phyloP scores from a whole-genome alignment of 2,888 invertebrate genomes.

The Omphaloscelis lunosa region DNA sequence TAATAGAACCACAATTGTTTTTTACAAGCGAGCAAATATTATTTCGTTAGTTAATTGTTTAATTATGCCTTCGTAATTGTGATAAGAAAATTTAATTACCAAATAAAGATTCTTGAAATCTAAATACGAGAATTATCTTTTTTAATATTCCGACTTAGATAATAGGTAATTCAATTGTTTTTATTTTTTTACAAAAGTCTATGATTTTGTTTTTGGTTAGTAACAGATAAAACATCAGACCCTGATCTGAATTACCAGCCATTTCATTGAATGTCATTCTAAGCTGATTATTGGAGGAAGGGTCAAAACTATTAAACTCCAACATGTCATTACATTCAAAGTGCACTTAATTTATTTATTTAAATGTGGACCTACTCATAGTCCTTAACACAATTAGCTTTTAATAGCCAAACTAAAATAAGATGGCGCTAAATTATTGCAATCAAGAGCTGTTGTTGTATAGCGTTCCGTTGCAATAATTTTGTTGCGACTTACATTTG shows the following conservation, averaged over 20 bases:
- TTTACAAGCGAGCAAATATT: conserved; percentile 54
- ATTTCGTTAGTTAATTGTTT: conserved; percentile 59
- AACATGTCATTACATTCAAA: conserved; percentile 43
- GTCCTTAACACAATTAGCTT: conserved; percentile 85
- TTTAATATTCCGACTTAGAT: conserved; percentile 7
- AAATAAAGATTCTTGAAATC: conserved; percentile 62
- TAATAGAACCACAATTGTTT: conserved; percentile 51
- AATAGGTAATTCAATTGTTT: conserved; percentile 5
- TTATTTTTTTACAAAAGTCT: background rate
- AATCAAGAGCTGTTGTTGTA: conserved; percentile 77
- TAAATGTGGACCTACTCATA: conserved; percentile 66
- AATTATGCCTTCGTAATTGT: conserved; percentile 55
- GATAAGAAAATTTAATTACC: conserved; percentile 58
- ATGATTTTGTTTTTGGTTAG: background rate
- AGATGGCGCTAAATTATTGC: conserved; percentile 82
- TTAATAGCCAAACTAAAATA: conserved; percentile 84
- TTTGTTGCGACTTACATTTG: conserved; percentile 67
- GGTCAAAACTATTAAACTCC: conserved; percentile 36
- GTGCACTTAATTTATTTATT: conserved; percentile 56
- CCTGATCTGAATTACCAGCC: no score
- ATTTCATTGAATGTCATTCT: conserved; percentile 1
- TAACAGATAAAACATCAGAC: background rate
- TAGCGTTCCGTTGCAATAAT: conserved; percentile 70
- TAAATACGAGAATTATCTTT: conserved; percentile 36
- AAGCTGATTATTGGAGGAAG: conserved; percentile 16